Conservation (phyloP, 1,140 invertebrate species). For the Drosophila trapezifrons region DNA sequence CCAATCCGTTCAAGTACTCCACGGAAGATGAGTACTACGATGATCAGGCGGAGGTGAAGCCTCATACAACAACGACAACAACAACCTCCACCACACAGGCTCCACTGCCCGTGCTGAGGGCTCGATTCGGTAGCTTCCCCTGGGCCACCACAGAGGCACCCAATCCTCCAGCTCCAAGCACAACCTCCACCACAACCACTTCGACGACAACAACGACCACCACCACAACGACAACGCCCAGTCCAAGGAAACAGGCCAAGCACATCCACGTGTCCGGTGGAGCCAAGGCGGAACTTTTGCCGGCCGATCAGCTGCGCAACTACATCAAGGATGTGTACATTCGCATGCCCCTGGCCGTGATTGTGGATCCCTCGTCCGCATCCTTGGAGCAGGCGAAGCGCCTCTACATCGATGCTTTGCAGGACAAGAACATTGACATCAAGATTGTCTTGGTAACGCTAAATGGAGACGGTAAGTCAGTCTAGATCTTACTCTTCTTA, state of each 20-base stretch:
- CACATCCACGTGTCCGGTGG: conserved; percentile 51
- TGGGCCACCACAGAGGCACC: conserved; percentile 45
- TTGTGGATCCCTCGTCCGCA: conserved; percentile 84
- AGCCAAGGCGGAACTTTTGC: conserved; percentile 67
- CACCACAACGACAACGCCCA: conserved; percentile 46
- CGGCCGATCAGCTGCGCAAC: conserved; percentile 83
- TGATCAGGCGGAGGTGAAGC: conserved; percentile 36
- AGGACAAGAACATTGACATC: conserved; percentile 77
- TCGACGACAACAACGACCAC: conserved; percentile 42
- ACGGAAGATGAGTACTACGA: conserved; percentile 65
- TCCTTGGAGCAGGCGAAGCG: conserved; percentile 85
- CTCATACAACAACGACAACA: not conserved
- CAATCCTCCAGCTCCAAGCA: conserved; percentile 16
- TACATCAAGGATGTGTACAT: conserved; percentile 86
- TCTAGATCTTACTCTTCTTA: not conserved
- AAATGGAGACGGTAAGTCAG: conserved; percentile 75
- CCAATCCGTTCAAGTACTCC: conserved; percentile 46
- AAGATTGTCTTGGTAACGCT: conserved; percentile 83
- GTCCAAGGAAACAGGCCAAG: conserved; percentile 62
- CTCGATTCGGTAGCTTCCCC: conserved; percentile 55
- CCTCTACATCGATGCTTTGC: conserved; percentile 84
- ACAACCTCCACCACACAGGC: conserved; percentile 27
- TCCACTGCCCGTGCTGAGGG: conserved; percentile 32
- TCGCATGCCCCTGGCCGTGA: conserved; percentile 85
- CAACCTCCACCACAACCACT: conserved; percentile 30